Evolutionary conservation across 2,113 vertebrate genomes (phyloP).

Genomic region (Sakesphorus luctuosus): DNA sequence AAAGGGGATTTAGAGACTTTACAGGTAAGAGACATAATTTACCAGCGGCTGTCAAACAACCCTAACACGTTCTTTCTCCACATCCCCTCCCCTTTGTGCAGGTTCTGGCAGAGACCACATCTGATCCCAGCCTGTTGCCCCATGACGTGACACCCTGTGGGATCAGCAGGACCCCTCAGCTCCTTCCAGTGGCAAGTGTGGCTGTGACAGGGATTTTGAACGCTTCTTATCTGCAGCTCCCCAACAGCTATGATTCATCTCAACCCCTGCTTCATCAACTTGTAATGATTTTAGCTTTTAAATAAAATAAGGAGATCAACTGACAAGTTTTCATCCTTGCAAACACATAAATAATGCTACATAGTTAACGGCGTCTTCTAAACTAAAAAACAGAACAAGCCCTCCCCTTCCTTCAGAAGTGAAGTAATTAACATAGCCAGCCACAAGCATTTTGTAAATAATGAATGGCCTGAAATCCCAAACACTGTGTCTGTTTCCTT

Average conservation of each 20-base stretch:
- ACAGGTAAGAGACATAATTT: conserved; percentile 69
- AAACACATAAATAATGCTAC: conserved; percentile 41
- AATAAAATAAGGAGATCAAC: conserved; percentile 49
- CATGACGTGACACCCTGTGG: neutral
- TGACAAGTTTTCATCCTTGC: neutral
- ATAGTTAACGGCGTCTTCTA: neutral
- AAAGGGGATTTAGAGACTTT: conserved; percentile 74
- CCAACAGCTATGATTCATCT: conserved; percentile 37
- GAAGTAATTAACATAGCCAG: neutral
- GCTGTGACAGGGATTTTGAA: conserved; percentile 24
- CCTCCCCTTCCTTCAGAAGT: conserved; percentile 16
- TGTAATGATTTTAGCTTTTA: conserved; percentile 49
- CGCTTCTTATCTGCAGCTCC: neutral
- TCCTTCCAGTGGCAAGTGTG: conserved; percentile 10
- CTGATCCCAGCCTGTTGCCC: neutral
- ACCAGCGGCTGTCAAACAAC: conserved; percentile 57
- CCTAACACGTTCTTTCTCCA: neutral
- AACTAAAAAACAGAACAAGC: neutral
- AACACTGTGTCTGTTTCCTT: neutral
- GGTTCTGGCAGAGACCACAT: neutral
- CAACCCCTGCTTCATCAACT: conserved; percentile 24
- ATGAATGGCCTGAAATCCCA: conserved; percentile 34
- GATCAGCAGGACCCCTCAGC: neutral
- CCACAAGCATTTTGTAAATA: conserved; percentile 52
- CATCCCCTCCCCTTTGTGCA: neutral